phyloP scores from a whole-genome alignment of 2,797 vertebrate genomes.

The Helarctos malayanus region DNA sequence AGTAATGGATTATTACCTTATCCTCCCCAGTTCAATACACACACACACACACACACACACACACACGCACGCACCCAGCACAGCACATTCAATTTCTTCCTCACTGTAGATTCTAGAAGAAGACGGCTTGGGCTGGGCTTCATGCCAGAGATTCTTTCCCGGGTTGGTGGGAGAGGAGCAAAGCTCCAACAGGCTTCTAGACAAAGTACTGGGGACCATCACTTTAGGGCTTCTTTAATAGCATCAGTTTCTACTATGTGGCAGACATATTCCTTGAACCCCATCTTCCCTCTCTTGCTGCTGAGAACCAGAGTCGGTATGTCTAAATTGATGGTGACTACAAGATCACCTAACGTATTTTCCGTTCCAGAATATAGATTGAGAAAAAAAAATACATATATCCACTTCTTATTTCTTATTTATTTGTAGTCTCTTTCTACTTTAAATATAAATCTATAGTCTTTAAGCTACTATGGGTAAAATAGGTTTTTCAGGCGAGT shows the following conservation, averaged over 20 bases:
- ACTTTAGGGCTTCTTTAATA: background rate
- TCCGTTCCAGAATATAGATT: background rate
- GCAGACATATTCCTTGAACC: background rate
- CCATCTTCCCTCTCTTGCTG: background rate
- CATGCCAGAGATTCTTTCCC: background rate
- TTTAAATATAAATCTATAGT: constrained; percentile 10
- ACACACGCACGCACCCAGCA: background rate
- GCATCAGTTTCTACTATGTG: background rate
- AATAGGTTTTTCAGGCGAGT: constrained; percentile 11
- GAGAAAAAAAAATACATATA: background rate
- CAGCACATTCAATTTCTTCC: background rate
- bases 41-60: background rate
- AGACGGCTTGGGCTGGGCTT: background rate
- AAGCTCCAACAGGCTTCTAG: background rate
- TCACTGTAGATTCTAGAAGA: background rate
- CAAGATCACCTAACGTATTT: background rate
- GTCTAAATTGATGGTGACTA: background rate
- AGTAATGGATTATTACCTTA: background rate
- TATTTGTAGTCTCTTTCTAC: background rate
- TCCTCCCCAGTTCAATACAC: background rate
- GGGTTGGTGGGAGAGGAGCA: background rate
- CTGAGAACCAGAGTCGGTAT: background rate
- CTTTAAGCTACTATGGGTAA: background rate
- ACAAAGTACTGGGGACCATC: background rate
- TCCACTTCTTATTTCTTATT: background rate